Percentiles rank a stretch among this genome's conserved stretches.
Evolutionary conservation across 2,797 vertebrate genomes (phyloP).

Genomic region (Rhabdophis nuchalis): DNA sequence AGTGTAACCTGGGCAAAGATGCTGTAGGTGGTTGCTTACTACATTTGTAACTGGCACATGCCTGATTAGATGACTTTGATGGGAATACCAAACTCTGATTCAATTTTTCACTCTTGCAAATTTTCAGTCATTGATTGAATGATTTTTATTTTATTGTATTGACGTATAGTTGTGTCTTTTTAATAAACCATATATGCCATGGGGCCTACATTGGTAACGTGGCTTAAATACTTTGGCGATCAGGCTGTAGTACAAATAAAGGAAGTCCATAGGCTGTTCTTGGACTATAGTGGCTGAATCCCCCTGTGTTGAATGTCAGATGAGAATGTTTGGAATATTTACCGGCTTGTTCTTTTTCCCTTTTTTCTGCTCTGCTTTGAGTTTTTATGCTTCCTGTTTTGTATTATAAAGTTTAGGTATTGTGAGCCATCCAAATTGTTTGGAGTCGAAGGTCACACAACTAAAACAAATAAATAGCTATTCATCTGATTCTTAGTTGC

Average conservation of each 20-base stretch:
- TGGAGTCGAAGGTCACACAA: background rate
- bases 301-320: background rate
- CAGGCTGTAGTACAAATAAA: background rate
- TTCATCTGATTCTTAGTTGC: background rate
- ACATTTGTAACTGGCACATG: background rate
- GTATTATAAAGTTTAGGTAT: background rate
- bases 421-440: background rate
- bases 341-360: background rate
- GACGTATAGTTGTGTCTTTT: background rate
- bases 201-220: background rate
- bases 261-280: background rate
- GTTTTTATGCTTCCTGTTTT: background rate
- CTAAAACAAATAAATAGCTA: background rate
- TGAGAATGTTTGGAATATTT: background rate
- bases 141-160: background rate
- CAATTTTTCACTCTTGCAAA: background rate
- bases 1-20: background rate
- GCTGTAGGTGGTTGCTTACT: background rate
- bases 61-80: background rate
- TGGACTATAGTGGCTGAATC: background rate
- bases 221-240: background rate
- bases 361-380: background rate
- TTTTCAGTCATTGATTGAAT: background rate
- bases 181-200: background rate
- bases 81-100: background rate